phyloP scores from a whole-genome alignment of 2,113 vertebrate species.

The western clawed frog (Xenopus tropicalis) region UCB_Xtro_10.0 CM004446.2:86217501-86218000 shows the following conservation, averaged over 20 bases:
- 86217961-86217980: no score
- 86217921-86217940: no score
- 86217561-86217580: constrained; percentile 81
- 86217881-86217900: no score
- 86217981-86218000: no score
- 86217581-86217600: constrained; percentile 74
- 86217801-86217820: constrained; percentile 33
- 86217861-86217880: no score
- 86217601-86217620: constrained; percentile 72
- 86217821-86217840: constrained; percentile 41
- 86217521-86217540: constrained; percentile 76
- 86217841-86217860: no score
- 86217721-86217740: constrained; percentile 27
- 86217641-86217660: constrained; percentile 70
- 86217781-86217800: constrained; percentile 31
- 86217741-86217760: background rate
- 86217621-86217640: constrained; percentile 63
- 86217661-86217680: constrained; percentile 60
- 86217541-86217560: constrained; percentile 81
- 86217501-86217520: constrained; percentile 86
- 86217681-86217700: constrained; percentile 68
- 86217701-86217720: constrained; percentile 44
- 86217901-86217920: no score
- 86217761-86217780: constrained; percentile 45
- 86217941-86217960: no score